Percentiles rank a stretch among this genome's conserved stretches.
Evolutionary conservation across 2,113 vertebrate genomes (phyloP).

Genomic region (Callopanchax toddi): DNA sequence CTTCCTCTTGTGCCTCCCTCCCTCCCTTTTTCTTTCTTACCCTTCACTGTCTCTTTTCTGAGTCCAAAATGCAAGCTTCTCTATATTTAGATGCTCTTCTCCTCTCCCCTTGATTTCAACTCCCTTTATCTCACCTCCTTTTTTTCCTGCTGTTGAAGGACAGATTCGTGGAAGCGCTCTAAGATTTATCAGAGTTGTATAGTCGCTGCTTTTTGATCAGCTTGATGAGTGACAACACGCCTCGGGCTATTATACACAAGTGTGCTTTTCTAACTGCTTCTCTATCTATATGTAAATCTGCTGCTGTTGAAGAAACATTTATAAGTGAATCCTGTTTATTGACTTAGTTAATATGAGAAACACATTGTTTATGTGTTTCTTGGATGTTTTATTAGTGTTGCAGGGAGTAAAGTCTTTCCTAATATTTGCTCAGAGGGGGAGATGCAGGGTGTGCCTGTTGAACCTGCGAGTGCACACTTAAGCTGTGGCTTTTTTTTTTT

Average conservation of each 20-base stretch:
- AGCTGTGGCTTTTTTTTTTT: conserved; percentile 44
- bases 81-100: conserved; percentile 78
- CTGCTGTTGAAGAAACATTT: conserved; percentile 14
- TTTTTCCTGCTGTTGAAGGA: conserved; percentile 68
- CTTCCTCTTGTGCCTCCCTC: conserved; percentile 9
- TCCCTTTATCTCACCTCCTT: conserved; percentile 71
- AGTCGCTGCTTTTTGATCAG: conserved; percentile 70
- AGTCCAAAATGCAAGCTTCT: conserved; percentile 67
- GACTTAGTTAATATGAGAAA: conserved; percentile 42
- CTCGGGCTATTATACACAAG: conserved; percentile 64
- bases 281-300: conserved; percentile 66
- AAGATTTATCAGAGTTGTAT: conserved; percentile 66
- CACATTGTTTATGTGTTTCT: conserved; percentile 45
- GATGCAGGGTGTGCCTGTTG: conserved; percentile 59
- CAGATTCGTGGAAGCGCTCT: conserved; percentile 56
- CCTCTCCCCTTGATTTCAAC: conserved; percentile 70
- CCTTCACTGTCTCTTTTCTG: conserved; percentile 70
- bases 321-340: conserved; percentile 34
- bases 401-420: conserved; percentile 60
- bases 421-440: conserved; percentile 61
- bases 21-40: conserved; percentile 51
- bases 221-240: conserved; percentile 73
- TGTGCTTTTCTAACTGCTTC: conserved; percentile 57
- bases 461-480: conserved; percentile 62
- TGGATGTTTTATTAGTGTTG: conserved; percentile 39